These are phyloP conservation scores for Macrochelys suwanniensis DNA, from an alignment of 2,797 vertebrate genomes.

Conservation along the genomic window DNA sequence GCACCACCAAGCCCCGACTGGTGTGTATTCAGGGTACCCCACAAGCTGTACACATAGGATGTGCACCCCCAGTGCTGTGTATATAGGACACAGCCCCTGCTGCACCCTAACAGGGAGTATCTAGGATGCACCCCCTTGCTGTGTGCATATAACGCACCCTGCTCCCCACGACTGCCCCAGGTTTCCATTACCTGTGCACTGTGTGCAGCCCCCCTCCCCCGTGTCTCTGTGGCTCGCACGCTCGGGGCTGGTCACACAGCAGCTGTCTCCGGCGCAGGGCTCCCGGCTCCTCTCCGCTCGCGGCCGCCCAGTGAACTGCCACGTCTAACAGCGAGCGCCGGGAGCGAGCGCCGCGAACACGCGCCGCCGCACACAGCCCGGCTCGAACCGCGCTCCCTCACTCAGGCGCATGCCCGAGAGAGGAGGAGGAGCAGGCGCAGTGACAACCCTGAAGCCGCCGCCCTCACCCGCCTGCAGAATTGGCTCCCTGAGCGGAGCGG, in stretches of 20 bases:
- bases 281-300: not conserved
- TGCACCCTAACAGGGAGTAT: not conserved
- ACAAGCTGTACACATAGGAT: not conserved
- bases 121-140: not conserved
- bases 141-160: not conserved
- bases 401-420: not conserved
- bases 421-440: constrained; percentile 15
- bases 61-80: not conserved
- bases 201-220: not conserved
- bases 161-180: not conserved
- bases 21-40: not conserved
- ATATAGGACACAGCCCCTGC: not conserved
- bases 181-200: not conserved
- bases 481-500: no score
- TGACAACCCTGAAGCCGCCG: not conserved
- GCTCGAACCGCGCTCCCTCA: not conserved
- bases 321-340: constrained; percentile 44
- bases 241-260: not conserved
- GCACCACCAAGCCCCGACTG: no score
- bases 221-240: not conserved
- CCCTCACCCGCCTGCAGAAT: not conserved
- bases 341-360: not conserved
- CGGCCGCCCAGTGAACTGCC: constrained; percentile 58
- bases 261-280: not conserved
- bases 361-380: not conserved